These are phyloP conservation scores for Pyxicephalus adspersus DNA, from an alignment of 2,113 vertebrate genomes.

Conservation along the genomic window DNA sequence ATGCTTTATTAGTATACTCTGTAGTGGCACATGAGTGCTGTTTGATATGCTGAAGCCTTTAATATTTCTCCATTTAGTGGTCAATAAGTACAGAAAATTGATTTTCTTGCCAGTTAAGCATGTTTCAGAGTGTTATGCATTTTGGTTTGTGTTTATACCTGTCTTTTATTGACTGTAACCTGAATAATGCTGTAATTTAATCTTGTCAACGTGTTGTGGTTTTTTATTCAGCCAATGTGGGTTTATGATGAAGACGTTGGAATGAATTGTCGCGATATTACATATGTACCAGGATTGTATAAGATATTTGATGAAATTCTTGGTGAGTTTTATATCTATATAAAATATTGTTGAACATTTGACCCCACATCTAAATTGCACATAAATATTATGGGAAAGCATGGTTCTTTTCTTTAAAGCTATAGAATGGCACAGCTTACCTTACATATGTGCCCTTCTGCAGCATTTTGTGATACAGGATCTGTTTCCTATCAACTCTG, in stretches of 20 bases:
- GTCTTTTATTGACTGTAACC: no score
- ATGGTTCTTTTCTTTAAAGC: no score
- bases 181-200: neutral
- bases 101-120: neutral
- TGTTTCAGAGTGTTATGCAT: neutral
- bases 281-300: slow-evolving; percentile 95
- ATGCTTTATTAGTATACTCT: no score
- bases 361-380: no score
- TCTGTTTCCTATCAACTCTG: no score
- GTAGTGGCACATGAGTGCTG: neutral
- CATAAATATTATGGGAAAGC: no score
- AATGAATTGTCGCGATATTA: slow-evolving; percentile 96
- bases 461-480: no score
- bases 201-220: neutral
- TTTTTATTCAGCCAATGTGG: slow-evolving; percentile 88
- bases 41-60: no score
- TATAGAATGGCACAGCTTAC: no score
- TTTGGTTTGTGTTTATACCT: neutral
- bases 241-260: slow-evolving; percentile 96
- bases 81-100: neutral
- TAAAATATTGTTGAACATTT: neutral
- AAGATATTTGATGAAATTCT: slow-evolving; percentile 99
- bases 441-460: no score
- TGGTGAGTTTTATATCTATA: slow-evolving; percentile 76
- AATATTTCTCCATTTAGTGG: neutral